Evolutionary conservation across 2,888 invertebrate genomes (phyloP), one percentile per base, ranked within the genome.

Genomic region (Drosophila yooni): DNA sequence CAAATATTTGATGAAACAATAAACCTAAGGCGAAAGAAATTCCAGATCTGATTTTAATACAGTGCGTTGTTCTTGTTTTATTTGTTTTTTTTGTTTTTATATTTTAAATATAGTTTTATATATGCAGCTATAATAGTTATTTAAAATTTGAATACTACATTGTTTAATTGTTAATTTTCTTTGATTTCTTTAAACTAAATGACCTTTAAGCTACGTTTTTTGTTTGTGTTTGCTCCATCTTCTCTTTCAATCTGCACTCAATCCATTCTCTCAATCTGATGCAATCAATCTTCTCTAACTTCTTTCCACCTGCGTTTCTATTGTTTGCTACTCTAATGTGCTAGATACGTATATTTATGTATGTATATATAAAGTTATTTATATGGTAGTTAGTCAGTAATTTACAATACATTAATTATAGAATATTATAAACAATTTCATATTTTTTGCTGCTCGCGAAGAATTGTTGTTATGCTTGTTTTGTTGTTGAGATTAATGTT

Each of bases 71-170:
- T 67, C 64, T 76, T 31, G 56, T 79, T 79, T 83, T 80, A 76
- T 82, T 85, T 74, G 54, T 81, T 73, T 50, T 60, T 34, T 76
- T 70, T 70, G 69, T 83, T 74, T 73, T 25, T 36, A 76, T 85
- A 81, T 87, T 86, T 88, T 88, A 82, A 83, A 82, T 87, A 81
- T 82, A 82, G 74, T 88, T 86, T 81, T 70, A 79, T 79, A 82
- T 86, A 88, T 88, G 87, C 89, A 87, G 82, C 81, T 83, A 90
- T 80, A 81, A 85, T 77, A 75, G 75, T 77, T 87, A 87, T 81
- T 88, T 79, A 77, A 84, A 87, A 80, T 86, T 83, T 85, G 76
- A 82, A 87, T 87, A 90, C 83, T 82, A 79, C 81, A 75, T 70
- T 76, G 75, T 88, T 80, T 75, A 73, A 70, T 81, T 76, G 62